Base-by-base conservation (phyloP, 2,888 invertebrate genomes). In the Tenthredo scrophulariae region DNA sequence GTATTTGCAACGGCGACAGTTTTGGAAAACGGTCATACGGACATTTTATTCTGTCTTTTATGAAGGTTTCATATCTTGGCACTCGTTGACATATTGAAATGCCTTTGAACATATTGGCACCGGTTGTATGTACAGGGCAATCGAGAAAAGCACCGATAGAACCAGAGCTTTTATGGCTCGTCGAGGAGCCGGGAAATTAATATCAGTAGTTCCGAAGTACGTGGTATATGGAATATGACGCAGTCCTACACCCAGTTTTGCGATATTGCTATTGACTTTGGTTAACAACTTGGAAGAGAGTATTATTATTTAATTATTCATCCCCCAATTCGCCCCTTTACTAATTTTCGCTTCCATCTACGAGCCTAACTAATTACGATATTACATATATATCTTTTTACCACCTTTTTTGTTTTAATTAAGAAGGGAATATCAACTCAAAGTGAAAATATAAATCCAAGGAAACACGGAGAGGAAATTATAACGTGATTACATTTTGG, bases 31-130 rank as follows among this genome's bases (percentile, higher is more conserved):
- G 29, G 33, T 67, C 26, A 67, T 67, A 67, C 33, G 18, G 67
- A 67, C 67, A 9, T 74, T 74, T 74, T 74, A 43, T 74, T 43
- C 72, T 74, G 43, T 74, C 72, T 40, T 74, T 74, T 74, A 43
- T 43, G 40, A 43, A 40, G 22, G 43, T 74, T 74, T 74, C 72
- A 74, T 74, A 74, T 74, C 72, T 40, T 74, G 72, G 72, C 72
- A 43, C 72, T 74, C 72, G 72, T n/a, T 43, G 72, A 74, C 72
- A 74, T 74, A 74, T 74, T 74, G 72, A 74, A 74, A 74, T 74
- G 26, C 72, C 40, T 74, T 43, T 74, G 43, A 43, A 74, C 72
- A 67, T 74, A 74, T 74, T 43, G 40, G 72, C 43, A 22, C 40
- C 22, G 40, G 37, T 72, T 40, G n/a, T 6, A 37, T 37, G 37